Conservation (phyloP, 2,113 vertebrate genomes). For the Cyanistes caeruleus region DNA sequence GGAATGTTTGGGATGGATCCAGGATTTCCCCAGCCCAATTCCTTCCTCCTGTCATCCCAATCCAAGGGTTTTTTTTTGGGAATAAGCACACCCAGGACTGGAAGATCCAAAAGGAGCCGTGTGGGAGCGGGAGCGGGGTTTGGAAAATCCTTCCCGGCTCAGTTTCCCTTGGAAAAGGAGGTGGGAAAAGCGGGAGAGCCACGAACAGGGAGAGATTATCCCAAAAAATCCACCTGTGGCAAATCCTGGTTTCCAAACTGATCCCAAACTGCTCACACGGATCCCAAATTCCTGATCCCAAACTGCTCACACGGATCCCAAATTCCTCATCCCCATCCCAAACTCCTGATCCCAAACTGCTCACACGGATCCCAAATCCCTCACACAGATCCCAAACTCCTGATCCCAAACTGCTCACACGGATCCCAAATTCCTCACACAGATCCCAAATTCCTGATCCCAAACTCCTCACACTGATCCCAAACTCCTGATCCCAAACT, state of each 20-base stretch:
- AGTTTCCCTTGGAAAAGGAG: neutral
- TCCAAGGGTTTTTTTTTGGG: neutral
- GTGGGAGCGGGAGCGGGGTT: neutral
- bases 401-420: too few species aligned
- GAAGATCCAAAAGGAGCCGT: neutral
- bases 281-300: neutral
- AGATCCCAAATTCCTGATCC: too few species aligned
- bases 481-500: too few species aligned
- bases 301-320: neutral
- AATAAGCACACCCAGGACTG: neutral
- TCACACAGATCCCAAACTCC: too few species aligned
- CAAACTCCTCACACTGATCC: too few species aligned
- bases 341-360: too few species aligned
- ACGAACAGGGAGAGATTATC: neutral
- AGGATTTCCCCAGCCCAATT: neutral
- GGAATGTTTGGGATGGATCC: neutral
- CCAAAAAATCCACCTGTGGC: neutral
- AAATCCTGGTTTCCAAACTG: fast-evolving
- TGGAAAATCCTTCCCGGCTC: neutral
- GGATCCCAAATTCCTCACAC: too few species aligned
- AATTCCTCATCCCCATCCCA: neutral
- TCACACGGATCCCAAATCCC: neutral
- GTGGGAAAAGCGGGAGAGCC: neutral
- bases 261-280: neutral
- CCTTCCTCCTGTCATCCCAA: neutral